Base-by-base conservation (phyloP, 92 coral and sea anemone species). In the Phenganax subtilis region DNA sequence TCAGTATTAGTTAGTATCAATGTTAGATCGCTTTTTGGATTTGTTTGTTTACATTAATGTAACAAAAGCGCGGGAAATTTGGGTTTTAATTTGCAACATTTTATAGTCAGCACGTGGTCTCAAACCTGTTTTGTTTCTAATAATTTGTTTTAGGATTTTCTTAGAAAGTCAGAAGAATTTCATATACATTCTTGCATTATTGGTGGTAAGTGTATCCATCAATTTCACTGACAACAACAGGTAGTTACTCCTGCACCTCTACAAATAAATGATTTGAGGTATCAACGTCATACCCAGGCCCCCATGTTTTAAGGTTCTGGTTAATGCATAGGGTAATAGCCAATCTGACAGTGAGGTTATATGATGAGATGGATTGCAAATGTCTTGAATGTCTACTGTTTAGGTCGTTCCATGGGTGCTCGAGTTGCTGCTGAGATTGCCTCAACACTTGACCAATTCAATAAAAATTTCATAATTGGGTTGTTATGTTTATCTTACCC, bases 401-500 rank as follows among this genome's bases (percentile, higher is more conserved):
- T 72, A 94, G 98, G 98, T 10, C 89, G 97, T 28, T 94, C 98
- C 51, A 94, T 94, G 97, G 98, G 98, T n/a, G 98, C 97, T n/a
- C 85, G 98, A 55, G 98, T 92, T 63, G 98, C 98, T 8, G 98
- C 92, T 15, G 98, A 94, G 78, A 87, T 94, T 20, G 98, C 92
- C 8, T 89, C 98, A 37, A 78, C 84, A 55, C 92, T 94, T 30
- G 82, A 62, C 20, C 56, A 64, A 11, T 58, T 8, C 30, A 91
- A 92, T n/a, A 88, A 87, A 51, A 75, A 87, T 68, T 91, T 94
- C 80, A 88, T 92, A 14, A 90, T 88, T 87, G 98, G 98, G 15
- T 89, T 90, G 58, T 96, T 89, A 15, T 94, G 98, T 80, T 69
- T 94, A 55, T 94, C 97, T 6, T 93, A 93, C 81, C 98, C 98